Base-by-base conservation (phyloP, 1,140 invertebrate genomes). In the Danaus melanippus region DNA sequence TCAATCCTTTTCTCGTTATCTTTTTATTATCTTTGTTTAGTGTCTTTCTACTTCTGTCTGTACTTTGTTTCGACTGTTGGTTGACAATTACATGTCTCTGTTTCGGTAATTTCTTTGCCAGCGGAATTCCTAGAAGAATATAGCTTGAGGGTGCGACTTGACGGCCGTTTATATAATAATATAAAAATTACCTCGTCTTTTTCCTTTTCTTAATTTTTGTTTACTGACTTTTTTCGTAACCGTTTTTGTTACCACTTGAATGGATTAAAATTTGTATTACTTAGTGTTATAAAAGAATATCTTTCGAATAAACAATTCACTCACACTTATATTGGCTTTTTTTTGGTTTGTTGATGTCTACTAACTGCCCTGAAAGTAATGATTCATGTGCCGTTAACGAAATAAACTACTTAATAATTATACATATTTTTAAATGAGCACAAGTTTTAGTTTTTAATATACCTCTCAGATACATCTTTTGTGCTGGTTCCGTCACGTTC, bases 101-200 rank as follows among this genome's bases (percentile, higher is more conserved):
- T 56, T 70, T 74, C 32, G 56, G 51, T 58, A 78, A 59, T 46
- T 72, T 75, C 46, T 69, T 62, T 39, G 66, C 62, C 21, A 77
- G 56, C 32, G 50, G 42, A 53, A 72, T 58, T 9, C 61, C 69
- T 75, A 52, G 10, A 62, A 64, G 58, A 55, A 53, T 50, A 32
- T 32, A 32, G 21, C 21, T 32, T 32, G 2, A 32, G 21, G 21
- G 0, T 32, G 21, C 21, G 21, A 32, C 5, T 32, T 32, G 21
- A 32, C 2, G 6, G 21, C 7, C 21, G 21, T 32, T 32, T 32
- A 32, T 32, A 32, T 32, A 32, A 32, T 32, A 32, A 32, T 7
- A 32, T 1, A 32, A 32, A 32, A 32, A 32, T 32, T 32, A 32
- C 21, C 21, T 32, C 21, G 21, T 32, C 21, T 32, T 32, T 32